Percentiles rank a stretch among this genome's conserved stretches.
These are phyloP conservation scores for Silurus lanzhouensis DNA, from an alignment of 2,797 vertebrate genomes.

Conservation along the genomic window DNA sequence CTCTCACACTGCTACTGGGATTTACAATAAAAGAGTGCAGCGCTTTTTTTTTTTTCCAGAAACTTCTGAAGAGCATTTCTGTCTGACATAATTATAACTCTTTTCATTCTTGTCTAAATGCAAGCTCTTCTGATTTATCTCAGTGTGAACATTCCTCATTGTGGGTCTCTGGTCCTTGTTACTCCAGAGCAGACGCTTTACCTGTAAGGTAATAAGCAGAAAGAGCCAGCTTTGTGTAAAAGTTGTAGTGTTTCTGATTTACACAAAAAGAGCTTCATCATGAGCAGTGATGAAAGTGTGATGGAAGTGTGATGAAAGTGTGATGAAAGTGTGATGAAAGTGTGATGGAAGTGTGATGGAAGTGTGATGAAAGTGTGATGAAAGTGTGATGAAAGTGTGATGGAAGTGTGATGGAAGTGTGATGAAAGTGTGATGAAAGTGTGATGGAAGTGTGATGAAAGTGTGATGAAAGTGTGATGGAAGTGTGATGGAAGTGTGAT, in stretches of 20 bases:
- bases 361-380: too few species aligned
- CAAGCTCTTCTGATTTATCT: conserved; percentile 6
- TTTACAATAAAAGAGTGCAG: conserved; percentile 32
- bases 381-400: too few species aligned
- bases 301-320: too few species aligned
- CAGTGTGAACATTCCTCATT: conserved; percentile 39
- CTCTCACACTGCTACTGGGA: not conserved
- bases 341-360: too few species aligned
- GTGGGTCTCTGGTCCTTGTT: conserved; percentile 26
- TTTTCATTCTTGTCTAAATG: conserved; percentile 24
- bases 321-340: too few species aligned
- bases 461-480: too few species aligned
- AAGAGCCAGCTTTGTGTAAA: conserved; percentile 25
- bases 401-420: too few species aligned
- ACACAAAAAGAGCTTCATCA: conserved; percentile 32
- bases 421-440: too few species aligned
- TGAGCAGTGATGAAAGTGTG: too few species aligned
- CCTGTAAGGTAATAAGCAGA: conserved; percentile 23
- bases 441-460: too few species aligned
- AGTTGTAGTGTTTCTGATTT: conserved; percentile 23
- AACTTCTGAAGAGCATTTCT: conserved; percentile 31
- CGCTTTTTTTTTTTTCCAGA: conserved; percentile 11
- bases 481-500: too few species aligned
- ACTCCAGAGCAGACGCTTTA: conserved; percentile 40
- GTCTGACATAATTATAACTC: conserved; percentile 14